A percentile compares a stretch with the other conserved stretches of the same genome.
Conservation (phyloP, 2,888 invertebrate species). For the Ochropacha duplaris region DNA sequence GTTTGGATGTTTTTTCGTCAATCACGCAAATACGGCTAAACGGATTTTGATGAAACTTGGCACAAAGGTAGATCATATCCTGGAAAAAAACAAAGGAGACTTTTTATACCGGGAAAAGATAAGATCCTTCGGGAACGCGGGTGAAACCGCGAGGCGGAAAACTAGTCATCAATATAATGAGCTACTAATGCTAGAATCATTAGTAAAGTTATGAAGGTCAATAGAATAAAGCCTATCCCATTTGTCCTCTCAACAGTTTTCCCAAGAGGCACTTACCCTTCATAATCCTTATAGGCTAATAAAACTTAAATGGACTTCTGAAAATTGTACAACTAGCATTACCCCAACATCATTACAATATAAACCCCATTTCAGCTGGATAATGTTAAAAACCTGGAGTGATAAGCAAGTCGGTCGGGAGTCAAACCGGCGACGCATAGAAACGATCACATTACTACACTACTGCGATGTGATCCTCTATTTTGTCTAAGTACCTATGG, state of each 20-base stretch:
- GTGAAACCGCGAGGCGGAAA: too few relatives aligned
- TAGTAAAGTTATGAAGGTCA: too few relatives aligned
- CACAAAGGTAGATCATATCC: too few relatives aligned
- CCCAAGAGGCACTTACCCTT: background rate
- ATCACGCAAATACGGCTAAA: too few relatives aligned
- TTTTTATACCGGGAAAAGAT: too few relatives aligned
- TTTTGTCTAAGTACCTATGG: background rate
- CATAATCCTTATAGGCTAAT: background rate
- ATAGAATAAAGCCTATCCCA: background rate
- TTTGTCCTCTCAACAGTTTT: too few relatives aligned
- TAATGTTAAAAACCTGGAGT: background rate
- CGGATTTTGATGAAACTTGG: too few relatives aligned
- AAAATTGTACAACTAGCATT: background rate
- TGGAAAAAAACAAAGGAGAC: too few relatives aligned
- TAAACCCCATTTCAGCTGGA: slow-evolving; percentile 33
- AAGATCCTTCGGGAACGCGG: too few relatives aligned
- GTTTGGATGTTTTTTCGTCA: too few relatives aligned
- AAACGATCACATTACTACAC: background rate
- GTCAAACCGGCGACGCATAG: slow-evolving; percentile 1
- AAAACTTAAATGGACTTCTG: background rate
- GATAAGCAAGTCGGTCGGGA: background rate
- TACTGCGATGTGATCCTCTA: background rate
- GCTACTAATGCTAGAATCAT: too few relatives aligned
- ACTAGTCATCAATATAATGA: too few relatives aligned
- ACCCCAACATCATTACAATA: slow-evolving; percentile 36